Percentiles rank a stretch among this genome's conserved stretches.
phyloP scores from a whole-genome alignment of 2,888 invertebrate genomes.

The Lasioglossum vierecki region DNA sequence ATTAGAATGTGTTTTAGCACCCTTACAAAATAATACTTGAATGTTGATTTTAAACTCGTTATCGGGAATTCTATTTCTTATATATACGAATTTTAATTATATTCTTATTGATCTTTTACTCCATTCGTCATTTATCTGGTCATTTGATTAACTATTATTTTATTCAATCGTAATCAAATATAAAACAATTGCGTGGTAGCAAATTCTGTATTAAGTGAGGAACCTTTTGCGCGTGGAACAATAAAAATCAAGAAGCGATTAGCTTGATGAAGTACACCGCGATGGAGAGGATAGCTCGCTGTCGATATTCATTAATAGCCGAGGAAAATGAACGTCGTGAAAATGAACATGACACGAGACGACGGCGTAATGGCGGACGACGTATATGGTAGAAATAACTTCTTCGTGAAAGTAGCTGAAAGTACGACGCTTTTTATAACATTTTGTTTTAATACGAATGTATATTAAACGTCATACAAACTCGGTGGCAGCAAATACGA shows the following conservation, averaged over 20 bases:
- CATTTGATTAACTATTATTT: not conserved
- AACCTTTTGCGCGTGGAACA: not conserved
- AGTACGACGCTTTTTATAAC: not conserved
- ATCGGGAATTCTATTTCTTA: not conserved
- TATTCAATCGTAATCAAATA: too few relatives aligned
- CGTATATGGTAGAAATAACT: not conserved
- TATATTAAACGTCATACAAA: too few relatives aligned
- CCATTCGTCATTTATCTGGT: not conserved
- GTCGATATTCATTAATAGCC: conserved; percentile 25
- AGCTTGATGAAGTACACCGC: not conserved
- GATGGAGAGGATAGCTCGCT: not conserved
- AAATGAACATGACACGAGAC: not conserved
- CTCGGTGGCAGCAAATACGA: too few relatives aligned
- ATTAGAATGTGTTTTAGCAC: not conserved
- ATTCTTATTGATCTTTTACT: too few relatives aligned
- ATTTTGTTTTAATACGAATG: not conserved
- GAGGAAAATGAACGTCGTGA: conserved; percentile 2
- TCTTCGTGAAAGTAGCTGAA: not conserved
- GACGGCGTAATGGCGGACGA: too few relatives aligned
- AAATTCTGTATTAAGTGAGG: not conserved
- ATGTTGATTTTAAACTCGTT: not conserved
- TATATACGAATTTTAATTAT: not conserved
- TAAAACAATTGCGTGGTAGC: too few relatives aligned
- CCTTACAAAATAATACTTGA: not conserved
- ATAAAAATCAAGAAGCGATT: not conserved